Conservation (phyloP, 53 echinoderm and acorn worm genomes). For the Echinarachnius parma region DNA sequence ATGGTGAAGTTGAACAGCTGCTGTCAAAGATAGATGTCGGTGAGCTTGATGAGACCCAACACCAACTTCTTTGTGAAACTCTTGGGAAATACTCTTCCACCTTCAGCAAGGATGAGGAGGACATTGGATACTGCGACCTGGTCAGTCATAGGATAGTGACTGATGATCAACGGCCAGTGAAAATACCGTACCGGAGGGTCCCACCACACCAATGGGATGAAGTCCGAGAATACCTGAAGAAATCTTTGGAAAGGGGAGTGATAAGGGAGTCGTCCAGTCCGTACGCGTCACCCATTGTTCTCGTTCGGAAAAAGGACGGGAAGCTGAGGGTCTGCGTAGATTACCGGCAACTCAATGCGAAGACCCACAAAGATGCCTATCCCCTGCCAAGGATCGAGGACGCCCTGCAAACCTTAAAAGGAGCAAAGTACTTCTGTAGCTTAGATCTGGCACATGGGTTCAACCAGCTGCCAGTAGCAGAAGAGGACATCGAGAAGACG, state of each 20-base stretch:
- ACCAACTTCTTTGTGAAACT: not conserved
- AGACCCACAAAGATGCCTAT: slow-evolving; percentile 68
- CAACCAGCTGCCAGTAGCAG: slow-evolving; percentile 51
- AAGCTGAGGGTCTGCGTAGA: slow-evolving; percentile 61
- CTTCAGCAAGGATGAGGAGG: slow-evolving; percentile 7
- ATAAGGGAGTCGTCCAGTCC: slow-evolving; percentile 49
- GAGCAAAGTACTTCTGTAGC: slow-evolving; percentile 57
- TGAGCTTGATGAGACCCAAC: not conserved
- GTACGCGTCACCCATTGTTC: slow-evolving; percentile 54
- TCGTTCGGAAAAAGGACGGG: slow-evolving; percentile 49
- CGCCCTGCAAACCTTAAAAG: slow-evolving; percentile 55
- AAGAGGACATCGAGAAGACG: slow-evolving; percentile 62
- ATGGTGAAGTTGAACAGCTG: not conserved
- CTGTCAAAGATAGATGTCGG: slow-evolving; percentile 16
- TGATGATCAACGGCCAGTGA: slow-evolving; percentile 22
- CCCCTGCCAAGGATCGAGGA: slow-evolving; percentile 58
- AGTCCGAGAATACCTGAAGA: slow-evolving; percentile 29
- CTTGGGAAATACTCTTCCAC: not conserved
- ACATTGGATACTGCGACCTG: slow-evolving; percentile 21
- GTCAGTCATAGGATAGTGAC: too few relatives aligned
- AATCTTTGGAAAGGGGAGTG: slow-evolving; percentile 15
- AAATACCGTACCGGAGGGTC: slow-evolving; percentile 21
- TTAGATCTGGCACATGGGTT: slow-evolving; percentile 67
- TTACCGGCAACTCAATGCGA: slow-evolving; percentile 50
- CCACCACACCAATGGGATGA: too few relatives aligned